These are phyloP conservation scores for Pipistrellus pipistrellus DNA, from an alignment of 2,797 vertebrate genomes.

Conservation along the genomic window DNA sequence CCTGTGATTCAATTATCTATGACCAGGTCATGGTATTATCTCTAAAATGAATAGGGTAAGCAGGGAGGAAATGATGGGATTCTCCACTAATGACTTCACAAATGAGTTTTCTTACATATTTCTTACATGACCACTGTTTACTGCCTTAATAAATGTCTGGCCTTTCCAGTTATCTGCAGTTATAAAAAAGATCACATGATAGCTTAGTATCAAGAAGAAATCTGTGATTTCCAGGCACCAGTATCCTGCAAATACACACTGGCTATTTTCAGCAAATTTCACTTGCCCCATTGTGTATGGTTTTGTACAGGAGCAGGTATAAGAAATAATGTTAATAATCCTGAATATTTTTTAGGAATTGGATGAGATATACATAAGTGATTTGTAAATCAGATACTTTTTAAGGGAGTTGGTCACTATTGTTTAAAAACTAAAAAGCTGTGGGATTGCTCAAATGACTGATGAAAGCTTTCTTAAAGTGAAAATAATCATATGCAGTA, in stretches of 20 bases:
- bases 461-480: background rate
- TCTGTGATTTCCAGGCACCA: background rate
- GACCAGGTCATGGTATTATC: background rate
- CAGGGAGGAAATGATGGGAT: background rate
- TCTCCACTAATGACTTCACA: background rate
- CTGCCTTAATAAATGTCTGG: background rate
- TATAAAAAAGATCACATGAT: background rate
- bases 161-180: background rate
- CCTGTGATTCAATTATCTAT: background rate
- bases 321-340: background rate
- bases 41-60: background rate
- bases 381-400: background rate
- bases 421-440: slow-evolving; percentile 15
- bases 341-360: background rate
- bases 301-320: background rate
- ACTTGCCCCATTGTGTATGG: background rate
- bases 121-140: background rate
- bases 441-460: background rate
- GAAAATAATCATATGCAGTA: background rate
- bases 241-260: background rate
- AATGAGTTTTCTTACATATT: background rate
- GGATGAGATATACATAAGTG: background rate
- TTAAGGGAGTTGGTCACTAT: background rate
- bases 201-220: background rate
- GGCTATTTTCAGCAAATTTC: background rate